Conservation (phyloP, 2,888 invertebrate species). For the Lymantria dispar region DNA sequence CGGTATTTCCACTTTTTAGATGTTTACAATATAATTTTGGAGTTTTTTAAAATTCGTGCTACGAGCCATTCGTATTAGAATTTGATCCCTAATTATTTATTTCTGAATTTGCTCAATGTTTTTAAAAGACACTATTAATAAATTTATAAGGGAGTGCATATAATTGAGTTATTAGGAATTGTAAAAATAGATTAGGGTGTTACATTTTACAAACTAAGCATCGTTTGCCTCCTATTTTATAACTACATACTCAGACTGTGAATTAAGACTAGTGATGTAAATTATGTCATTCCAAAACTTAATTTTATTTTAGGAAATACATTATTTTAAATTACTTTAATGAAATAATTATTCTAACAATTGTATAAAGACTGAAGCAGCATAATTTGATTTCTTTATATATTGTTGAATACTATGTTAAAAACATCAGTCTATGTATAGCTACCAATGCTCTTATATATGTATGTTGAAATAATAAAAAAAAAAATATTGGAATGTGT, state of each 20-base stretch:
- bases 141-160: slow-evolving; percentile 34
- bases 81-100: slow-evolving; percentile 29
- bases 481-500: too few relatives aligned
- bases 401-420: neutral
- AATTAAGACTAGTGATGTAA: slow-evolving; percentile 22
- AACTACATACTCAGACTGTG: slow-evolving; percentile 26
- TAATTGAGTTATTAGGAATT: slow-evolving; percentile 43
- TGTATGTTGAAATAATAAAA: too few relatives aligned
- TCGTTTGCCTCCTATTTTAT: slow-evolving; percentile 35
- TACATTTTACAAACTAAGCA: slow-evolving; percentile 27
- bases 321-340: slow-evolving; percentile 12
- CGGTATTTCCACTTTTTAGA: slow-evolving; percentile 27
- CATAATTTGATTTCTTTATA: slow-evolving; percentile 17
- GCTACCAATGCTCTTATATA: too few relatives aligned
- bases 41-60: slow-evolving; percentile 28
- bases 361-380: slow-evolving; percentile 36
- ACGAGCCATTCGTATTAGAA: slow-evolving; percentile 31
- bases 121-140: slow-evolving; percentile 40
- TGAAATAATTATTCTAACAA: slow-evolving; percentile 30
- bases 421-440: too few relatives aligned
- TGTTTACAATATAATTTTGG: slow-evolving; percentile 22
- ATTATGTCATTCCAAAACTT: slow-evolving; percentile 16
- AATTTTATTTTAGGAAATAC: slow-evolving; percentile 8
- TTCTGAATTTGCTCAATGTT: slow-evolving; percentile 64
- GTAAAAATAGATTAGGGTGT: slow-evolving; percentile 39